Percentiles rank a stretch among this genome's conserved stretches.
phyloP scores from a whole-genome alignment of 2,888 invertebrate genomes.

The Cheilosia vulpina region DNA sequence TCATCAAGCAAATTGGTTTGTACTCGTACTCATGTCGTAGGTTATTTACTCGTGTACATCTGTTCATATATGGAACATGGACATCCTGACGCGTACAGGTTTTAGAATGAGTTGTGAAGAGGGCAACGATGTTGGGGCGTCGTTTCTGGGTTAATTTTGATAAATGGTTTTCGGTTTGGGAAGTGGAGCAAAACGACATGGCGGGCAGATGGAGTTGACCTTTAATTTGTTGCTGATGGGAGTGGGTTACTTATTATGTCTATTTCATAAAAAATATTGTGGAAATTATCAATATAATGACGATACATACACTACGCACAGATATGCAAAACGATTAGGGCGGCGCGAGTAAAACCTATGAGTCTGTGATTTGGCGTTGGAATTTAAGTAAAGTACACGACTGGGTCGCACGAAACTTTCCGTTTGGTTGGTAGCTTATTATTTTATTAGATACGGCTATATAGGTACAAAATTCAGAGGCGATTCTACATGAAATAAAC shows the following conservation, averaged over 20 bases:
- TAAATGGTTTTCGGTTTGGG: constrained; percentile 1
- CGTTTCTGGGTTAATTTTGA: constrained; percentile 18
- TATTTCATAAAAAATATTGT: too few species aligned
- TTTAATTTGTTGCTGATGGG: background rate
- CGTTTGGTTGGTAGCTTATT: too few species aligned
- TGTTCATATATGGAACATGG: constrained; percentile 4
- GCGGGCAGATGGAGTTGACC: background rate
- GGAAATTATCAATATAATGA: too few species aligned
- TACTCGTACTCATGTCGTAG: constrained; percentile 37
- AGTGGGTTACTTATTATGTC: background rate
- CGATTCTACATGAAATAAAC: too few species aligned
- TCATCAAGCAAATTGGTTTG: constrained; percentile 58
- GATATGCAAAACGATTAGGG: too few species aligned
- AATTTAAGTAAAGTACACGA: too few species aligned
- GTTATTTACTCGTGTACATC: constrained; percentile 43
- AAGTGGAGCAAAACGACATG: background rate
- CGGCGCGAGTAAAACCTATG: too few species aligned
- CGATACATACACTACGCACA: too few species aligned
- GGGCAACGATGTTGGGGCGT: constrained; percentile 8
- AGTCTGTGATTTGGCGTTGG: too few species aligned
- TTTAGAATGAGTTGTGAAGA: constrained; percentile 34
- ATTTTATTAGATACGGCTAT: too few species aligned
- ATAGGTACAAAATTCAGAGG: too few species aligned
- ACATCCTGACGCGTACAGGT: constrained; percentile 28
- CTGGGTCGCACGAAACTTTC: too few species aligned